Conservation (phyloP, 1,140 invertebrate genomes). For the Orchestia grillus region DNA sequence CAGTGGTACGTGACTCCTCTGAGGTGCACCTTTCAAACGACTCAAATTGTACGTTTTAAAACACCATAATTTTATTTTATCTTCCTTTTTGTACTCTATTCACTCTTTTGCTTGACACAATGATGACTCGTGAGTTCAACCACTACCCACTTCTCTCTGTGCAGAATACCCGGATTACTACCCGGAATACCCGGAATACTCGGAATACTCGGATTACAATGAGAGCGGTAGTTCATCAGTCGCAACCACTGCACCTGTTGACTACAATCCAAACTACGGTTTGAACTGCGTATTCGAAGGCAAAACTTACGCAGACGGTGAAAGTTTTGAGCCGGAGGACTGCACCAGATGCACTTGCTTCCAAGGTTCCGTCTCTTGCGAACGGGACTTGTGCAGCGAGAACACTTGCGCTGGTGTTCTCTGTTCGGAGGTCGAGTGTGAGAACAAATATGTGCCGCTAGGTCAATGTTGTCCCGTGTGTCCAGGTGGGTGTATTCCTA, state of each 20-base stretch:
- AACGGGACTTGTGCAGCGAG: slow-evolving; percentile 69
- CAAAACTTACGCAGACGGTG: slow-evolving; percentile 76
- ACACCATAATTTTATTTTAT: background rate
- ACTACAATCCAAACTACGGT: slow-evolving; percentile 33
- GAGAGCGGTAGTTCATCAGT: background rate
- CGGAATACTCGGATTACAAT: slow-evolving; percentile 54
- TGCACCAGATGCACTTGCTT: slow-evolving; percentile 79
- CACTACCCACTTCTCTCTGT: slow-evolving; percentile 66
- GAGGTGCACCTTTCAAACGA: background rate
- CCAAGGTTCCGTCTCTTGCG: slow-evolving; percentile 75
- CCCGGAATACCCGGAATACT: slow-evolving; percentile 63
- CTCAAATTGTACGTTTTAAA: slow-evolving; percentile 12
- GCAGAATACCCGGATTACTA: slow-evolving; percentile 66
- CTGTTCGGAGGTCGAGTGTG: slow-evolving; percentile 72
- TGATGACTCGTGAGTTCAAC: slow-evolving; percentile 42
- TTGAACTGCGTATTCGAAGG: slow-evolving; percentile 73
- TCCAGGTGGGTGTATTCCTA: slow-evolving; percentile 65
- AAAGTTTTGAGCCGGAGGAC: slow-evolving; percentile 77
- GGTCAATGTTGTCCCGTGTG: slow-evolving; percentile 75
- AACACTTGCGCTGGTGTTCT: slow-evolving; percentile 71
- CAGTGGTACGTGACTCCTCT: background rate
- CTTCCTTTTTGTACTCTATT: background rate
- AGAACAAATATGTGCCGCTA: slow-evolving; percentile 73
- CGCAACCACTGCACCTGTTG: background rate
- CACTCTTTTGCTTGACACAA: slow-evolving; percentile 40